Conservation (phyloP, 1,140 invertebrate genomes). For the Drosophila ohnishii region DNA sequence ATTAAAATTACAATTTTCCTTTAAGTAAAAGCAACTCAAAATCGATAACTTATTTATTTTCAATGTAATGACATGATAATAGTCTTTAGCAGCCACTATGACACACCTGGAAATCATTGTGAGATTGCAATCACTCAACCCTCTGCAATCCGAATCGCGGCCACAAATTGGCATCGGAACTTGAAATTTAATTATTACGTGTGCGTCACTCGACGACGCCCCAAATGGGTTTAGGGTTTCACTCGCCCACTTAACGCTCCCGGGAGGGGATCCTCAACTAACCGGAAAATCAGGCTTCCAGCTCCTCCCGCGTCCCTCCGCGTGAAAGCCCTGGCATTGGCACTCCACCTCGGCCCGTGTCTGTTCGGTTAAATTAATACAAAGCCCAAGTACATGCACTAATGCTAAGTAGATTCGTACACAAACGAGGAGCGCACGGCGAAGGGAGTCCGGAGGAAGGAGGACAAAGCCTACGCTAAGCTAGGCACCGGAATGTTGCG, state of each 20-base stretch:
- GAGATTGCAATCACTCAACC: constrained; percentile 10
- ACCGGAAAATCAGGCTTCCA: constrained; percentile 16
- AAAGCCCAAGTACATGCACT: constrained; percentile 72
- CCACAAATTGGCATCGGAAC: constrained; percentile 33
- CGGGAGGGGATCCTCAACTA: constrained; percentile 14
- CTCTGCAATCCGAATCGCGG: constrained; percentile 12
- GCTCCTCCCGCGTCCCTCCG: neutral
- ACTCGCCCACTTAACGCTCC: constrained; percentile 35
- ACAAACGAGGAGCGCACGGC: constrained; percentile 35
- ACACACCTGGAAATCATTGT: neutral
- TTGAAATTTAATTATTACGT: constrained; percentile 55
- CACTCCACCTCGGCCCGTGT: constrained; percentile 13
- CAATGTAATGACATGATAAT: neutral
- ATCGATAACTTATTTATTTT: too few species aligned
- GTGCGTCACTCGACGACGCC: constrained; percentile 29
- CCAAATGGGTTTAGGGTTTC: constrained; percentile 33
- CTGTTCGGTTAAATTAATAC: constrained; percentile 79
- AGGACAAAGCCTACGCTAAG: constrained; percentile 62
- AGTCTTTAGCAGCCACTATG: neutral
- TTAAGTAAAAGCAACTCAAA: neutral
- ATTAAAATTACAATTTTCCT: neutral
- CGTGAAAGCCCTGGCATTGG: neutral
- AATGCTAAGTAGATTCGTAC: constrained; percentile 68
- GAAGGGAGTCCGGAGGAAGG: neutral
- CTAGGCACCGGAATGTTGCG: constrained; percentile 54